Base-by-base conservation (phyloP, 2,888 invertebrate genomes). In the Hirtodrosophila alboralis region DNA sequence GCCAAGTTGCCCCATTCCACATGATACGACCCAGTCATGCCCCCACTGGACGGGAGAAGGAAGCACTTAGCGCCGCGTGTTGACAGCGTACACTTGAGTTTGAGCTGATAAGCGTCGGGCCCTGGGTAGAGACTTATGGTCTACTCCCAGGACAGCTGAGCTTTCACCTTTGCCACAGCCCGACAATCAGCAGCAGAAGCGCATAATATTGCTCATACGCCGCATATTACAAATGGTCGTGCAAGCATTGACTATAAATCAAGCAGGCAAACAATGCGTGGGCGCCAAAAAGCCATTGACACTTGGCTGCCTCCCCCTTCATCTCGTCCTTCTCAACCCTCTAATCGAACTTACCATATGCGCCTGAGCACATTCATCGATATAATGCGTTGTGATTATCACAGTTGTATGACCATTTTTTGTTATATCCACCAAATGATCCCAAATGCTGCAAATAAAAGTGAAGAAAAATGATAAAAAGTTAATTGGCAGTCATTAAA, bases 301-400 rank as follows among this genome's bases (percentile, higher is more conserved):
- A 81, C 75, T 64, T 44, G 43, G 23, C 41, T 33, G 28, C 45
- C 62, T 16, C 12, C 10, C 23, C 14, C 45, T n/a, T n/a, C n/a
- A 34, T 26, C 6, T 2, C n/a, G n/a, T 21, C 27, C 7, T 12
- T 6, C 26, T 10, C 13, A 0, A 3, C 9, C 23, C 28, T 1
- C n/a, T 6, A 5, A 2, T 7, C 37, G 30, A 49, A 92, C 94
- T 93, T 90, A 95, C 95, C 85, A 94, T 92, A 79, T 94, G 93
- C 12, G 96, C 96, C 90, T 96, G 96, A 73, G 95, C 93, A 1
- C 96, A 96, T 89, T 96, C 96, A 68, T 96, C 96, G 67, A 96
- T 96, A 86, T 96, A 96, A 91, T 96, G 96, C 5, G 96, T 96
- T 1, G 96, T 96, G 61, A 96, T 95, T 73, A 96, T 96, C 47